Evolutionary conservation across 2,888 invertebrate species (phyloP).

Genomic region (Athalia rosae): DNA sequence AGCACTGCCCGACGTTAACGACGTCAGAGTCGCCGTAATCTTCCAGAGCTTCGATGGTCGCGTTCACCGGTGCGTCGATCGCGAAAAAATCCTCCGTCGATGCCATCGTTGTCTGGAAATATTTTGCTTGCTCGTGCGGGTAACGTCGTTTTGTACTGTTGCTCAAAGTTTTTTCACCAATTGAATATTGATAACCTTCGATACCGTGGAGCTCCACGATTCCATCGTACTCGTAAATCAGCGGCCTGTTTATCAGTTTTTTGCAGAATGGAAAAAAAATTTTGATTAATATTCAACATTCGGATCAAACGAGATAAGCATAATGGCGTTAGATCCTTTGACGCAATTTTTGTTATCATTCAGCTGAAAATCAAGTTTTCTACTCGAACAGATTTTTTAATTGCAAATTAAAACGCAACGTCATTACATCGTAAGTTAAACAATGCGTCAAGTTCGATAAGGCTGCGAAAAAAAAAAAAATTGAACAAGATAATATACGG

Average conservation of each 20-base stretch:
- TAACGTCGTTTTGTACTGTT: constrained; percentile 66
- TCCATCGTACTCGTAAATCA: constrained; percentile 74
- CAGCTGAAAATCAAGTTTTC: too few relatives aligned
- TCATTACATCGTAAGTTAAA: too few relatives aligned
- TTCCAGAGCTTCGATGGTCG: constrained; percentile 7
- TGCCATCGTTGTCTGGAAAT: constrained; percentile 64
- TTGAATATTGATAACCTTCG: constrained; percentile 80
- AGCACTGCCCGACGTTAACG: constrained; percentile 76
- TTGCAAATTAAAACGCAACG: too few relatives aligned
- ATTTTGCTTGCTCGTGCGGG: constrained; percentile 69
- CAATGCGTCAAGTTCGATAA: too few relatives aligned
- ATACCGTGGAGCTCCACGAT: constrained; percentile 78
- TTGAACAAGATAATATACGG: too few relatives aligned
- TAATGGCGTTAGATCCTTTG: too few relatives aligned
- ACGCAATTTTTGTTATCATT: too few relatives aligned
- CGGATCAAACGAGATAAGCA: too few relatives aligned
- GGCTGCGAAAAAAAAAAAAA: too few relatives aligned
- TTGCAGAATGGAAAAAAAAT: too few relatives aligned
- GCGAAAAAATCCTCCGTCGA: constrained; percentile 68
- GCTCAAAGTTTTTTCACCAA: constrained; percentile 78
- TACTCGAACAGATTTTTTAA: too few relatives aligned
- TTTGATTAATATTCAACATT: too few relatives aligned
- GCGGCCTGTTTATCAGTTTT: constrained; percentile 52
- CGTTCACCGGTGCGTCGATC: constrained; percentile 50
- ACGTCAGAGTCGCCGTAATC: constrained; percentile 59